Evolutionary conservation across 2,888 invertebrate species (phyloP), one percentile per base, ranked within the genome.

Genomic region (Archips crataeganus): DNA sequence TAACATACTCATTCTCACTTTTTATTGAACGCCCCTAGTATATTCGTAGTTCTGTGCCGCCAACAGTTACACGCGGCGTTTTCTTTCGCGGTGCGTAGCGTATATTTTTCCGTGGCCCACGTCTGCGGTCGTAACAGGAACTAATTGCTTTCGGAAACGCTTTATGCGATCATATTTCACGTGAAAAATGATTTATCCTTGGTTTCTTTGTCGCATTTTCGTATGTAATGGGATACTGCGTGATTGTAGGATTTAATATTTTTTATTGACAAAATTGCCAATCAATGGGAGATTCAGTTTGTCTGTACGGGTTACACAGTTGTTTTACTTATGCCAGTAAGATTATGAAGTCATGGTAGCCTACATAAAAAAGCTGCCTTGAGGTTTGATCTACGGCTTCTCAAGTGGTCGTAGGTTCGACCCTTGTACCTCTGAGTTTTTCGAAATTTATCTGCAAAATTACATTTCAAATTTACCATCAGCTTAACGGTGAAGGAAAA

Each of bases 81-180:
- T 78, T 60, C 42, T 34, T 2, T 9, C 54, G 34, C 49, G 39
- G 77, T 79, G 77, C 76, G 77, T 75, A 5, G 4, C 34, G 60
- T 76, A 76, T 82, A 84, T 90, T 90, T 90, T 88, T 89, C 84
- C 87, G 80, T 80, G 81, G 85, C 84, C 86, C 87, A 85, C 87
- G 87, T 86, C 85, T 86, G 88, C 84, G 92, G 89, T 88, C 91
- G 91, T 90, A 90, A 92, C 90, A 89, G 86, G 84, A 90, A 91
- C 92, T 94, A 94, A 94, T 94, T 94, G 93, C 89, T 93, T 93
- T 93, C 90, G 93, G 93, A 93, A 94, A 92, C 90, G 92, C 85
- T 93, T 93, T 92, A 93, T 93, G 91, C 85, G 93, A 89, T 90
- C 92, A 89, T 94, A 94, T 92, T 90, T 93, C 92, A 94, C 92